phyloP scores from a whole-genome alignment of 1,140 invertebrate species.

The Oryzaephilus surinamensis region DNA sequence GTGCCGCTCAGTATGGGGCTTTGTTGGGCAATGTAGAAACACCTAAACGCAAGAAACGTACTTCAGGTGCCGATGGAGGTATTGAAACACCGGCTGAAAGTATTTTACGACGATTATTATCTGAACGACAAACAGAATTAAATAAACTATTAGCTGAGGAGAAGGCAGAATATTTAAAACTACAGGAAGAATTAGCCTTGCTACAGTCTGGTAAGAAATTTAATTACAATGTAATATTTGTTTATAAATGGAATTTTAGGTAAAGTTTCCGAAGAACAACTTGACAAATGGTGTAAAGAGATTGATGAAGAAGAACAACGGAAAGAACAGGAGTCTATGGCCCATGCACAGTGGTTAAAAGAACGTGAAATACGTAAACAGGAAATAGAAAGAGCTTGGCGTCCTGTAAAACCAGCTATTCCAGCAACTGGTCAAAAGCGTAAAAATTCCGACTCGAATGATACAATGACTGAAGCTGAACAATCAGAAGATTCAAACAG shows the following conservation, averaged over 20 bases:
- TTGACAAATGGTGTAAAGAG: conserved; percentile 59
- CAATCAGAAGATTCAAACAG: conserved; percentile 22
- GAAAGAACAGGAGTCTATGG: conserved; percentile 51
- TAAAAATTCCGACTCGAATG: conserved; percentile 30
- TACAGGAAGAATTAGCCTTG: conserved; percentile 51
- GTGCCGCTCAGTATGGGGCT: conserved; percentile 78
- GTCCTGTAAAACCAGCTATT: conserved; percentile 31
- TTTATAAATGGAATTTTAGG: conserved; percentile 29
- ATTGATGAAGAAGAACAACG: conserved; percentile 62
- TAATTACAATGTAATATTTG: neutral
- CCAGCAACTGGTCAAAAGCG: conserved; percentile 26
- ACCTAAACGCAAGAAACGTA: conserved; percentile 76
- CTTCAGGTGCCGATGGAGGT: conserved; percentile 43
- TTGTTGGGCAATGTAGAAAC: conserved; percentile 76
- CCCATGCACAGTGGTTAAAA: conserved; percentile 54
- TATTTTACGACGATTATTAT: conserved; percentile 65
- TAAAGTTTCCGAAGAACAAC: conserved; percentile 49
- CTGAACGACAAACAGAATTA: conserved; percentile 68
- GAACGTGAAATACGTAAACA: conserved; percentile 56
- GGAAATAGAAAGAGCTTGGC: conserved; percentile 45
- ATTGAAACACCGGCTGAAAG: conserved; percentile 68
- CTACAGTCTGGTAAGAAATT: conserved; percentile 37
- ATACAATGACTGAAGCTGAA: conserved; percentile 32
- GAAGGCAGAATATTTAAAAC: conserved; percentile 57
- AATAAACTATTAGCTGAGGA: conserved; percentile 57